Evolutionary conservation across 2,888 invertebrate species (phyloP), one percentile per base, ranked within the genome.

Genomic region (Tupiocoris notatus): DNA sequence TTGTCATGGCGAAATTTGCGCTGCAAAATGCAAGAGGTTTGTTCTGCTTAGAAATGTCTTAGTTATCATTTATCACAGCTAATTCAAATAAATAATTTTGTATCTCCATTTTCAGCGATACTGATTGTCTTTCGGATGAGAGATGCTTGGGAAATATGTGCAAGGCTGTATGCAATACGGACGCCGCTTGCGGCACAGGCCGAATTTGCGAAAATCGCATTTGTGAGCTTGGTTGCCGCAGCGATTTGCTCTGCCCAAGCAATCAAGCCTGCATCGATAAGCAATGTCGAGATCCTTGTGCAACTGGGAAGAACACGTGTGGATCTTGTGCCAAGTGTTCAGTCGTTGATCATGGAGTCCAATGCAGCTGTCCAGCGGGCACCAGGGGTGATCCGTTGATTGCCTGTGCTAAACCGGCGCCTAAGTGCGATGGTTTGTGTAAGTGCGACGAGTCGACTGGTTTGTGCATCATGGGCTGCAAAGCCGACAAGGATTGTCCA

Each of bases 151-250:
- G 89, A 75, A 94, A 93, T 62, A 88, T 91, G 71, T 95, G 95
- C 82, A 91, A 92, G 84, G 87, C 91, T 1, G 90, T 95, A 25
- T 96, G 95, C 82, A 95, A 94, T 82, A 93, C 91, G 71, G 95
- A 96, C 83, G 88, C 90, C 16, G 90, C 91, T 77, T 96, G 95
- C 82, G 89, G 88, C 20, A 86, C 88, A 16, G 91, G 92, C 80
- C 92, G 94, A 84, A 94, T 96, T 81, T 96, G 96, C 82, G 92
- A 93, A 83, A 93, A 92, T 81, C 88, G 94, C 81, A 87, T 95
- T 79, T 95, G 95, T 83, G 90, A 93, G 82, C 88, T 91, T 81
- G 96, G 96, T 63, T 96, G 96, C 82, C 88, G 95, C 77, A 92
- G 90, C 82, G 95, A 95, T 83, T 89, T 90, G 62, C 88, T 90